These are phyloP conservation scores for Eolophus roseicapilla DNA, from an alignment of 2,113 vertebrate species.

Conservation along the genomic window DNA sequence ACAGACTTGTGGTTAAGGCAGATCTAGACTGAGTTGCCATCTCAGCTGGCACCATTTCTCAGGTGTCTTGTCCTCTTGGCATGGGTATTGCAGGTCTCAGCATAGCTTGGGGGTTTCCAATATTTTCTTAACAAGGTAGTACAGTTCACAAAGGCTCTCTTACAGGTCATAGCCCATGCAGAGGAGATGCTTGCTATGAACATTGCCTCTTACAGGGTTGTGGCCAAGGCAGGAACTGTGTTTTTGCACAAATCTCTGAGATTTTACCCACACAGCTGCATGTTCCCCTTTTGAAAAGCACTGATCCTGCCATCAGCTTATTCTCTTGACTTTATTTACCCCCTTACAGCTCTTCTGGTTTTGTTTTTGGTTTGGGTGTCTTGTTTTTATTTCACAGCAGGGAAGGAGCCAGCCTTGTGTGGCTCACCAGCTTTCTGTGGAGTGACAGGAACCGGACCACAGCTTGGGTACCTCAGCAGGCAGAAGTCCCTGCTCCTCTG, in stretches of 20 bases:
- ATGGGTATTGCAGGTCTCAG: not conserved
- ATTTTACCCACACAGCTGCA: not conserved
- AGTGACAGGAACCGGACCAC: not conserved
- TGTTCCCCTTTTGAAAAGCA: not conserved
- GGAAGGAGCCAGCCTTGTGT: not conserved
- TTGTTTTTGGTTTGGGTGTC: not conserved
- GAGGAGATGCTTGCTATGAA: not conserved
- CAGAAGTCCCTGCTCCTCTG: not conserved
- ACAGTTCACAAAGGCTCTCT: not conserved
- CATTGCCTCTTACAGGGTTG: not conserved
- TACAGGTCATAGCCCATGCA: not conserved
- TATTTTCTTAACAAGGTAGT: not conserved
- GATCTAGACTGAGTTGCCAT: not conserved
- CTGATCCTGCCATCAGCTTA: not conserved
- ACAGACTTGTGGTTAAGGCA: conserved; percentile 1
- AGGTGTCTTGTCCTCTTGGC: not conserved
- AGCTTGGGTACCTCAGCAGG: not conserved
- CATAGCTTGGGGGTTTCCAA: not conserved
- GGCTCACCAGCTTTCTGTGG: not conserved
- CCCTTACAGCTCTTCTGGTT: not conserved
- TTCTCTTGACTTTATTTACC: not conserved
- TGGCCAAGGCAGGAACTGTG: not conserved
- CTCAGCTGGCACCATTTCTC: not conserved
- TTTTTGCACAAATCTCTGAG: not conserved
- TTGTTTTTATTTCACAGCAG: not conserved